Evolutionary conservation across 2,888 invertebrate species (phyloP), one percentile per base, ranked within the genome.

Genomic region (Dichetophora obliterata): DNA sequence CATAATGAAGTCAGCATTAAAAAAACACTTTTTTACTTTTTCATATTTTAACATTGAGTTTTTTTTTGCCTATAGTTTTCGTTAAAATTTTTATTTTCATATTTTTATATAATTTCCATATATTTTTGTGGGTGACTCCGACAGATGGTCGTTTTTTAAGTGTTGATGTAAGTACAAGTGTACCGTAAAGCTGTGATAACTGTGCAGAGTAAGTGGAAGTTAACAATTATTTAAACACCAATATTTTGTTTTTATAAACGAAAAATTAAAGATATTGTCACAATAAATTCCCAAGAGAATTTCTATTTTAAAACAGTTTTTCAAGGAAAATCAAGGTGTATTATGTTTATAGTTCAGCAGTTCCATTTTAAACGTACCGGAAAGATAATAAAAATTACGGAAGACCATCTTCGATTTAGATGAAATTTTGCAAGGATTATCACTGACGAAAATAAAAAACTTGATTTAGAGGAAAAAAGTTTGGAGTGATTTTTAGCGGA

Each of bases 1-100:
- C 82, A 81, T 83, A 81, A 82, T 82, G 81, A 83, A 82, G 82
- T 82, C 77, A 80, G 75, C 81, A 81, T 82, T 83, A 82, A 82
- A 80, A 43, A 43, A 80, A 76, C 72, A 75, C 77, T 81, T 80
- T 78, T 71, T 48, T 8, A 71, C 50, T 19, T 81, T 81, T 82
- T 81, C 74, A 24, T 43, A 66, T 73, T 75, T 77, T 57, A 76
- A 73, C 50, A 59, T 72, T 22, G 27, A 31, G 31, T 65, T 52
- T 76, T 80, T 81, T 81, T 80, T 81, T 70, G n/a, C 77, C 81
- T 75, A 82, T 80, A 82, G 78, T 81, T 80, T 83, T 82, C 83
- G 81, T 48, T 54, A 43, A 34, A 50, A 59, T 16, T 52, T 16
- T 16, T 22, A 78, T 81, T 74, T 76, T 71, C 24, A 66, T 77